A percentile compares a stretch with the other conserved stretches of the same genome.
Evolutionary conservation across 2,888 invertebrate species (phyloP).

Genomic region (Gonocerus acuteangulatus): DNA sequence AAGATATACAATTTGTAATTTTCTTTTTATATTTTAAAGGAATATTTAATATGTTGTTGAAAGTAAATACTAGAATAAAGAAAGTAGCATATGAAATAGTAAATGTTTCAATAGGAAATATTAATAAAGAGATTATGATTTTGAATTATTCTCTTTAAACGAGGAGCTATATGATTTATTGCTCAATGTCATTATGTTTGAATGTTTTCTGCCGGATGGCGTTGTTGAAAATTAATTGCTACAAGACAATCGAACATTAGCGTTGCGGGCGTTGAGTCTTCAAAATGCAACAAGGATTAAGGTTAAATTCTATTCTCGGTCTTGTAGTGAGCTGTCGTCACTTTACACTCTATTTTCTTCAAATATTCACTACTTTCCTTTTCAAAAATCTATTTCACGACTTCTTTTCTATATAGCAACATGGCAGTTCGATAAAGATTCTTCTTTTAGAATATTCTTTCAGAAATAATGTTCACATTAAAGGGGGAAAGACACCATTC

Average conservation of each 20-base stretch:
- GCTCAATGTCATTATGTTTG: conserved; percentile 17
- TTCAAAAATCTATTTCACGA: background rate
- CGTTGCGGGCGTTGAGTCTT: conserved; percentile 33
- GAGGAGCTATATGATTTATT: conserved; percentile 10
- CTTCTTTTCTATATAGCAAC: conserved; percentile 4
- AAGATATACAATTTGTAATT: no score
- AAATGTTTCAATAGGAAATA: no score
- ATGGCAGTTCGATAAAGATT: background rate
- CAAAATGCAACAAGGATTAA: conserved; percentile 30
- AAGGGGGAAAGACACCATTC: background rate
- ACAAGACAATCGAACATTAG: conserved; percentile 39
- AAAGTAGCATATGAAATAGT: no score
- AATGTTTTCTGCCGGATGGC: conserved; percentile 18
- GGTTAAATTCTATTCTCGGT: conserved; percentile 13
- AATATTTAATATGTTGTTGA: no score
- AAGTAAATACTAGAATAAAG: no score
- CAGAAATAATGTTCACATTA: background rate
- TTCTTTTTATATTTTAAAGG: no score
- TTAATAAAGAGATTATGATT: no score
- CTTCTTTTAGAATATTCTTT: background rate
- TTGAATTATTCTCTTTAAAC: background rate
- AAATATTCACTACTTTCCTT: conserved; percentile 6
- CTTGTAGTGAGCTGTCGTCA: conserved; percentile 22
- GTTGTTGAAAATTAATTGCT: conserved; percentile 34
- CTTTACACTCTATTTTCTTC: conserved; percentile 10